Conservation (phyloP, 2,113 vertebrate genomes). For the Dasyornis broadbenti region DNA sequence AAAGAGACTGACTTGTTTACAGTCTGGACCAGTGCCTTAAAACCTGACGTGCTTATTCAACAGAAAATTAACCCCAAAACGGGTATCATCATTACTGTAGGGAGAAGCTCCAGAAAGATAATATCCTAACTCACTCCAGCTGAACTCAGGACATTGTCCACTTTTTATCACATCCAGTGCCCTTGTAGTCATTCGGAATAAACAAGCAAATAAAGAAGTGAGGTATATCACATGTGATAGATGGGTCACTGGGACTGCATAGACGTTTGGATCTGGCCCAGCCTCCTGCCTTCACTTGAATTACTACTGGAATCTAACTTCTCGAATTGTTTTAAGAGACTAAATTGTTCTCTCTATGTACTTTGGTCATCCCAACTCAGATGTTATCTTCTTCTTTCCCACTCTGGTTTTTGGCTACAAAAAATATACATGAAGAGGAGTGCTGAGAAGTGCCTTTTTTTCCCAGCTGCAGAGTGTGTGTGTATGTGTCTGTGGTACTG, state of each 20-base stretch:
- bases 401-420: slow-evolving; percentile 40
- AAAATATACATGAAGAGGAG: neutral
- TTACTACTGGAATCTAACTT: slow-evolving; percentile 55
- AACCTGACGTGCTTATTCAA: slow-evolving; percentile 58
- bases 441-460: neutral
- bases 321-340: slow-evolving; percentile 48
- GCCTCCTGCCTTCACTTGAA: slow-evolving; percentile 33
- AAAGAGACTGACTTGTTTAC: slow-evolving; percentile 63
- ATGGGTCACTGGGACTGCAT: slow-evolving; percentile 12
- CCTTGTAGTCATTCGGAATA: neutral
- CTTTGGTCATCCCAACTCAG: slow-evolving; percentile 58
- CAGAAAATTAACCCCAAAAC: slow-evolving; percentile 57
- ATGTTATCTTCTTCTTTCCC: slow-evolving; percentile 54
- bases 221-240: slow-evolving; percentile 31
- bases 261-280: slow-evolving; percentile 25
- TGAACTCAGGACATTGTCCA: slow-evolving; percentile 24
- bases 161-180: slow-evolving; percentile 2
- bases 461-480: neutral
- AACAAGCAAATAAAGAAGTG: slow-evolving; percentile 47
- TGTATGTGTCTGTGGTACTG: neutral
- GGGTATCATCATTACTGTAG: slow-evolving; percentile 26
- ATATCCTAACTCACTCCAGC: slow-evolving; percentile 32
- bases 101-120: slow-evolving; percentile 25
- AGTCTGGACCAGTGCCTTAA: slow-evolving; percentile 52
- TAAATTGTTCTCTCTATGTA: slow-evolving; percentile 47